A percentile compares a stretch with the other conserved stretches of the same genome.
Evolutionary conservation across 2,113 vertebrate genomes (phyloP).

Genomic region (Camelus bactrianus): DNA sequence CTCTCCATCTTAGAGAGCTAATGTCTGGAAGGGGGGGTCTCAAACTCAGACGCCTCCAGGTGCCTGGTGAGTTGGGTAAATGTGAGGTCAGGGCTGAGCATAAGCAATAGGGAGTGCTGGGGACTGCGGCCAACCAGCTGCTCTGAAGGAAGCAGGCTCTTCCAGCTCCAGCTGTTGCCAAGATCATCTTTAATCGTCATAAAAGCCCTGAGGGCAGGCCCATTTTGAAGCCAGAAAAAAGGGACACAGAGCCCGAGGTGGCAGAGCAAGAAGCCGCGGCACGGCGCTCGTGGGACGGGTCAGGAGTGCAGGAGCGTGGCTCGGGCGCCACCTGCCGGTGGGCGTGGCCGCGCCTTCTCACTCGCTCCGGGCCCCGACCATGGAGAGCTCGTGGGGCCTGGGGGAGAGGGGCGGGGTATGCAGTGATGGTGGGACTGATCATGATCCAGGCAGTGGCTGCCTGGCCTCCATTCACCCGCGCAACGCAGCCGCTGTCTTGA

Average conservation of each 20-base stretch:
- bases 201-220: not conserved
- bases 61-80: not conserved
- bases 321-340: not conserved
- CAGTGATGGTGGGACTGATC: no score
- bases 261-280: no score
- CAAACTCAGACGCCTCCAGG: not conserved
- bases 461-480: not conserved
- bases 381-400: no score
- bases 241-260: not conserved
- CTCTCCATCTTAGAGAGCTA: not conserved
- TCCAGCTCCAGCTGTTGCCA: not conserved
- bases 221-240: not conserved
- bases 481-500: not conserved
- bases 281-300: fast-evolving
- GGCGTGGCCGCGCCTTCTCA: no score
- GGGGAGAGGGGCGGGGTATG: no score
- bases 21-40: not conserved
- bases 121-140: not conserved
- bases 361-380: fast-evolving
- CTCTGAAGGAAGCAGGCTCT: not conserved
- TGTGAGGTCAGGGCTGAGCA: not conserved
- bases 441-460: no score
- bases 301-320: not conserved
- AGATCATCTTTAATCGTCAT: not conserved
- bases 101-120: no score